Evolutionary conservation across 1,140 invertebrate genomes (phyloP).

Genomic region (Drosophila cardini): DNA sequence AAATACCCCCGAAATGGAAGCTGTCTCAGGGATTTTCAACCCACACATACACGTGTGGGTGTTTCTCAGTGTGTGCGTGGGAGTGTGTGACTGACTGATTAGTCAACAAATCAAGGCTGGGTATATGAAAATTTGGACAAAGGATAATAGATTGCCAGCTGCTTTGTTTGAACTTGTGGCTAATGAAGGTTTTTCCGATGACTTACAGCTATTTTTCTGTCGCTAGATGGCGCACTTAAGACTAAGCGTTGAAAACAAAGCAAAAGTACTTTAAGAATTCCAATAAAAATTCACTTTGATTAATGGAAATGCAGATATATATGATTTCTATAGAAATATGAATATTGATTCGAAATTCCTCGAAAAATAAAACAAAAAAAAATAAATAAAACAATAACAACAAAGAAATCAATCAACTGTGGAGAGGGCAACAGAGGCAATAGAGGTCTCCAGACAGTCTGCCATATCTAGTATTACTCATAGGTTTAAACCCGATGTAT

Average conservation of each 20-base stretch:
- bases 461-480: constrained; percentile 1
- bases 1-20: constrained; percentile 5
- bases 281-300: not conserved
- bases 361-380: not conserved
- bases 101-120: constrained; percentile 23
- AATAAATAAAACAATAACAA: constrained; percentile 8
- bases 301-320: constrained; percentile 14
- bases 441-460: constrained; percentile 24
- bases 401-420: constrained; percentile 29
- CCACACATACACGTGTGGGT: constrained; percentile 2
- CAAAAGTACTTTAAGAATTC: not conserved
- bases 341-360: constrained; percentile 6
- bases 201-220: not conserved
- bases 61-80: not conserved
- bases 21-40: not conserved
- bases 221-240: constrained; percentile 17
- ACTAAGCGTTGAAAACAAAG: not conserved
- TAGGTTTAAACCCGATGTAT: not conserved
- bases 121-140: constrained; percentile 21
- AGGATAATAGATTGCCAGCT: constrained; percentile 13
- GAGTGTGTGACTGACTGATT: constrained; percentile 10
- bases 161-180: constrained; percentile 20
- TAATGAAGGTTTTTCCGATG: constrained; percentile 24
- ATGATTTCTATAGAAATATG: not conserved
- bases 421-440: not conserved